Conservation (phyloP, 1,140 invertebrate genomes). For the Cataglyphis hispanica region DNA sequence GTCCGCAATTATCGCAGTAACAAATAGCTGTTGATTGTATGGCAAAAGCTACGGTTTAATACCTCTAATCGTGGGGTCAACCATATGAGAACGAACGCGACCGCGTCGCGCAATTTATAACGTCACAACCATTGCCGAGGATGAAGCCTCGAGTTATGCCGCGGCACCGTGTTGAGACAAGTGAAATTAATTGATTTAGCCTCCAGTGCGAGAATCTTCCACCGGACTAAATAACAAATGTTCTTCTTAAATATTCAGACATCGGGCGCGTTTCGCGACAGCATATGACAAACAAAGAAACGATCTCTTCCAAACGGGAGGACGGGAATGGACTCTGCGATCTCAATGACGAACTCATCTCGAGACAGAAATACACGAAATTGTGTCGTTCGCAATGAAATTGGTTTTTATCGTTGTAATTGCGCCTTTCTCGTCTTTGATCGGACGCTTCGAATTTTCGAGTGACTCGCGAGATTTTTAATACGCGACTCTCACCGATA, state of each 20-base stretch:
- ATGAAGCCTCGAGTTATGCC: conserved; percentile 45
- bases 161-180: conserved; percentile 22
- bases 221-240: conserved; percentile 60
- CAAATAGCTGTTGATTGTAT: conserved; percentile 68
- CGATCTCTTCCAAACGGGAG: conserved; percentile 3
- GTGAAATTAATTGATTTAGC: conserved; percentile 73
- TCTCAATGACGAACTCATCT: neutral
- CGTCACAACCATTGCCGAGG: conserved; percentile 69
- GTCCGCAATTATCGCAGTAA: conserved; percentile 65
- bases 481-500: conserved; percentile 34
- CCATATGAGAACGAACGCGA: conserved; percentile 61
- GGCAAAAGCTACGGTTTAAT: conserved; percentile 64
- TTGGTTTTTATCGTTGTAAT: conserved; percentile 42
- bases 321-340: neutral
- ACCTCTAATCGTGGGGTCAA: conserved; percentile 68
- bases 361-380: neutral
- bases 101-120: conserved; percentile 73
- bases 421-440: neutral
- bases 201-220: conserved; percentile 45
- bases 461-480: conserved; percentile 33
- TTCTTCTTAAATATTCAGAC: conserved; percentile 42
- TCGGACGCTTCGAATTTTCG: conserved; percentile 13
- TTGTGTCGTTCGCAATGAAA: conserved; percentile 26
- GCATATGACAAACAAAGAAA: conserved; percentile 6
- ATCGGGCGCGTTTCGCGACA: neutral